Conservation (phyloP, 2,113 vertebrate genomes). For the Anseranas semipalmata region DNA sequence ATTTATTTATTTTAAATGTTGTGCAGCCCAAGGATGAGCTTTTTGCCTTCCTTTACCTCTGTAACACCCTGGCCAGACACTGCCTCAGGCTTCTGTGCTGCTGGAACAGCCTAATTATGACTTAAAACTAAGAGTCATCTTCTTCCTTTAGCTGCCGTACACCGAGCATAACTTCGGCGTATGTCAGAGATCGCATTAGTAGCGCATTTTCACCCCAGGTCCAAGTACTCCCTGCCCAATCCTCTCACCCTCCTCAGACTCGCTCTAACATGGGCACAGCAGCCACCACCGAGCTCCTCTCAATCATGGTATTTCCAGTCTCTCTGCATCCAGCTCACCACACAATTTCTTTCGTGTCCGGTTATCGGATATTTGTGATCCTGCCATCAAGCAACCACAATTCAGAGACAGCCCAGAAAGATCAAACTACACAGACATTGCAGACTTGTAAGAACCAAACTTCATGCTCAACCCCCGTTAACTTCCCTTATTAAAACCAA, state of each 20-base stretch:
- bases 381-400: neutral
- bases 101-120: neutral
- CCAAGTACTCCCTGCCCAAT: neutral
- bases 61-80: neutral
- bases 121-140: neutral
- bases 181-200: rapidly evolving
- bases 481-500: neutral
- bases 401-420: neutral
- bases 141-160: neutral
- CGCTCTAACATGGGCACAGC: neutral
- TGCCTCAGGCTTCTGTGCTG: neutral
- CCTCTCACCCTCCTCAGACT: neutral
- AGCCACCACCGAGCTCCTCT: neutral
- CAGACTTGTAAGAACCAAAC: neutral
- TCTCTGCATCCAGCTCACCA: neutral
- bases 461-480: neutral
- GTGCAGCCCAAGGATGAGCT: neutral
- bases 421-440: neutral
- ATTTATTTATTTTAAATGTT: too few relatives aligned
- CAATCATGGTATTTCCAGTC: neutral
- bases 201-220: neutral
- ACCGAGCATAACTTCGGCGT: neutral
- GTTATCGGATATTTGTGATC: neutral
- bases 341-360: neutral
- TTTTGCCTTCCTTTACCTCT: neutral